These are phyloP conservation scores for Dione vanillae DNA, from an alignment of 2,888 invertebrate species.

Conservation along the genomic window DNA sequence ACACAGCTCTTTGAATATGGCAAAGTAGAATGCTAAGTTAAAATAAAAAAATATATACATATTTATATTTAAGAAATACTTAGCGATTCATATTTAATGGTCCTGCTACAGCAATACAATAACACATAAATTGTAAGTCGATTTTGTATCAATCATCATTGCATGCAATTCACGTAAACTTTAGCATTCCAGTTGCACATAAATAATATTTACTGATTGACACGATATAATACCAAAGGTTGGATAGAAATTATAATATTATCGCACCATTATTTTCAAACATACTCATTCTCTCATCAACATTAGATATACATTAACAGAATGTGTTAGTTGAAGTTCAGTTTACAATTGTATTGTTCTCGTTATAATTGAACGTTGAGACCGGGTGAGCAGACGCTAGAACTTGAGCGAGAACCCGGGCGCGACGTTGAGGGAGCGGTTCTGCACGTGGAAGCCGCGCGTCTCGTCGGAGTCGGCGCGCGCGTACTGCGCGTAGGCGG, in stretches of 20 bases:
- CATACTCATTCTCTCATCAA: not conserved
- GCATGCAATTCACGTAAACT: not conserved
- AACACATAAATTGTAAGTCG: not conserved
- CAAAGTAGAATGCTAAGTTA: slow-evolving; percentile 10
- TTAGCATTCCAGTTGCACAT: not conserved
- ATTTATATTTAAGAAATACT: not conserved
- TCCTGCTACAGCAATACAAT: not conserved
- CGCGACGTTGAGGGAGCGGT: slow-evolving; percentile 75
- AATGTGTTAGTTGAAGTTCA: not conserved
- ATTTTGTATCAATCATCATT: not conserved
- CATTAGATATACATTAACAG: not conserved
- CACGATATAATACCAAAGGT: not conserved
- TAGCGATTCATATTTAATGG: not conserved
- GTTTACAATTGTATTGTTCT: not conserved
- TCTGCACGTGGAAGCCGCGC: slow-evolving; percentile 76
- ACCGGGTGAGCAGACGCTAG: slow-evolving; percentile 50
- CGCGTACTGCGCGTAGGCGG: slow-evolving; percentile 94
- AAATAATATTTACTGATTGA: not conserved
- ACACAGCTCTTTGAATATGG: slow-evolving; percentile 29
- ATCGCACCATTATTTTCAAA: slow-evolving; percentile 14
- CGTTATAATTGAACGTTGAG: not conserved
- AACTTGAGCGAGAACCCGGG: slow-evolving; percentile 82
- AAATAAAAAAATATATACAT: not conserved
- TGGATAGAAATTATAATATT: not conserved
- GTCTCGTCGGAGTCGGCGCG: slow-evolving; percentile 78